These are phyloP conservation scores for Xenops minutus DNA, from an alignment of 2,797 vertebrate genomes.

Conservation along the genomic window DNA sequence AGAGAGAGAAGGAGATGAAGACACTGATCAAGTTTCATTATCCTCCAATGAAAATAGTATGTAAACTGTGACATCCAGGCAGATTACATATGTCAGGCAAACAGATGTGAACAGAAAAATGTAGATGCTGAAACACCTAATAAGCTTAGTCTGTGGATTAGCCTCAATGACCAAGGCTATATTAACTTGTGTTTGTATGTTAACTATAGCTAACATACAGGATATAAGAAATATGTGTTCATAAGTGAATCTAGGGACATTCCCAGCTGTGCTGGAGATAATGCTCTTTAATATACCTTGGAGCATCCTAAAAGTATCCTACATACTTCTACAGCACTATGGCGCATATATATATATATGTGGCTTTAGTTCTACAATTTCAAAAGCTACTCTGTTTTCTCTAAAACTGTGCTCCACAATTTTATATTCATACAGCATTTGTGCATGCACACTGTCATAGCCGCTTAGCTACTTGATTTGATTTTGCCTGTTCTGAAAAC, in stretches of 20 bases:
- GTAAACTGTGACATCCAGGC: slow-evolving; percentile 58
- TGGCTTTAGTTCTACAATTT: neutral
- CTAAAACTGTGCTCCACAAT: neutral
- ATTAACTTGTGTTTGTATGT: neutral
- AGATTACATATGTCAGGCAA: slow-evolving; percentile 54
- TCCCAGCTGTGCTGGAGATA: neutral
- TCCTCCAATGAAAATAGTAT: slow-evolving; percentile 37
- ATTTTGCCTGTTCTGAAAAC: neutral
- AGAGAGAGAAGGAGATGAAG: slow-evolving; percentile 36
- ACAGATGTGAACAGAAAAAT: slow-evolving; percentile 57
- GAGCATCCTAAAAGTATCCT: neutral
- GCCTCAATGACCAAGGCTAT: slow-evolving; percentile 14
- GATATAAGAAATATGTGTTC: neutral
- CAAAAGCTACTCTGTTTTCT: neutral
- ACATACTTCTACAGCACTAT: neutral
- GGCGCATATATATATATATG: neutral
- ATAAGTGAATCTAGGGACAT: neutral
- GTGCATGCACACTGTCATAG: neutral
- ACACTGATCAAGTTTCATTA: slow-evolving; percentile 47
- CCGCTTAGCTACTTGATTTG: neutral
- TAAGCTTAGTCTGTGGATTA: slow-evolving; percentile 47
- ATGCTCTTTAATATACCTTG: slow-evolving; percentile 14
- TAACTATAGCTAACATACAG: neutral
- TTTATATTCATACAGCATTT: neutral
- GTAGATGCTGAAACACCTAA: slow-evolving; percentile 51